Evolutionary conservation across 2,888 invertebrate genomes (phyloP).

Genomic region (Pterostichus madidus): DNA sequence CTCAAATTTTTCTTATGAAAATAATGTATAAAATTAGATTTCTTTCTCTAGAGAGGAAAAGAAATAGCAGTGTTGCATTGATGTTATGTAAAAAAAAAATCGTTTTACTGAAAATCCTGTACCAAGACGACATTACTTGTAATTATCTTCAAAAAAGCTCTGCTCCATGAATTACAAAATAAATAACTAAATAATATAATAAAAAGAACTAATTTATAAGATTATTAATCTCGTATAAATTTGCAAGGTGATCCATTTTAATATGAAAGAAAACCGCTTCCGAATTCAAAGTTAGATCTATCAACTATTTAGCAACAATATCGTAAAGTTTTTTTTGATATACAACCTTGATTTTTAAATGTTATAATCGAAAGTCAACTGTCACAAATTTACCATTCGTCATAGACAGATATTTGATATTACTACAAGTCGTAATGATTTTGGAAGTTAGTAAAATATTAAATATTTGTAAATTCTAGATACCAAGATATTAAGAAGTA

Average conservation of each 20-base stretch:
- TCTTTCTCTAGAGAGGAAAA: too few species aligned
- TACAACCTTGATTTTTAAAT: constrained; percentile 51
- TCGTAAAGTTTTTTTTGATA: constrained; percentile 7
- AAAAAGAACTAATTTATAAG: too few species aligned
- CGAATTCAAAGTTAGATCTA: constrained; percentile 16
- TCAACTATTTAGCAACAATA: constrained; percentile 7
- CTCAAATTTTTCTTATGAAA: too few species aligned
- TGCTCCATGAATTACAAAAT: too few species aligned
- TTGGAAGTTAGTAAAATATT: not conserved
- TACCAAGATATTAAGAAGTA: constrained; percentile 16
- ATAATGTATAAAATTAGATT: too few species aligned
- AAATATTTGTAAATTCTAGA: not conserved
- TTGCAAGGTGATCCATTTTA: not conserved
- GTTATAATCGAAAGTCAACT: constrained; percentile 53
- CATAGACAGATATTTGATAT: constrained; percentile 3
- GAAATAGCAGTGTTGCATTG: too few species aligned
- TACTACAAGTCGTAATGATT: not conserved
- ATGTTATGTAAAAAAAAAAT: too few species aligned
- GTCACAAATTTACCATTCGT: constrained; percentile 25
- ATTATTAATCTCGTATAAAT: not conserved
- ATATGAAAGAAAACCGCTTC: not conserved
- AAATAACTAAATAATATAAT: too few species aligned
- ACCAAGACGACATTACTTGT: too few species aligned
- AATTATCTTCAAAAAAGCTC: too few species aligned
- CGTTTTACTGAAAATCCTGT: too few species aligned